phyloP scores from a whole-genome alignment of 2,888 invertebrate genomes.

The Neria commutata region DNA sequence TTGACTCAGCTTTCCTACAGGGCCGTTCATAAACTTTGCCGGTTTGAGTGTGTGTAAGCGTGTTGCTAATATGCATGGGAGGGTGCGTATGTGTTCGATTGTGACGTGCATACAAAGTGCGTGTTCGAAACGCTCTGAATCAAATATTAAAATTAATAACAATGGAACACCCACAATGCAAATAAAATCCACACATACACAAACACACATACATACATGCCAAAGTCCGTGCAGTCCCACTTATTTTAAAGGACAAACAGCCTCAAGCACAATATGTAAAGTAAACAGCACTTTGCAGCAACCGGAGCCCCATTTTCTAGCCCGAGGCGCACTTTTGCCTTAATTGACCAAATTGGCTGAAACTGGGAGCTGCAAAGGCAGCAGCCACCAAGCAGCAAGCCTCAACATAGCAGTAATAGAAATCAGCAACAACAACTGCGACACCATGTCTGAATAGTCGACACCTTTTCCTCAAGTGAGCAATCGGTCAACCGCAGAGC shows the following conservation, averaged over 20 bases:
- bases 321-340: constrained; percentile 4
- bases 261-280: neutral
- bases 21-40: no score
- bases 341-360: constrained; percentile 15
- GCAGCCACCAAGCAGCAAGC: neutral
- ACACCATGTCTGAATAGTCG: neutral
- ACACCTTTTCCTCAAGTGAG: neutral
- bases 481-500: neutral
- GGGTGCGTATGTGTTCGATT: neutral
- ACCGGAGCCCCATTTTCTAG: constrained; percentile 6
- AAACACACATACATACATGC: constrained; percentile 1
- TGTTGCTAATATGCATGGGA: no score
- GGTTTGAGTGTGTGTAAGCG: no score
- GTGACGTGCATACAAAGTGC: constrained; percentile 10
- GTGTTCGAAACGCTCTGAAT: neutral
- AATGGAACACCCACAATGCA: constrained; percentile 3
- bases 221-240: neutral
- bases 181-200: constrained; percentile 3
- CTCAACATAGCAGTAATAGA: neutral
- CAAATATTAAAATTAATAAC: constrained; percentile 18
- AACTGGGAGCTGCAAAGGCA: neutral
- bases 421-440: neutral
- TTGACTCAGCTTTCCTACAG: no score
- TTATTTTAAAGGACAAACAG: neutral
- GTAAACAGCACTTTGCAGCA: neutral